phyloP scores from a whole-genome alignment of 2,888 invertebrate genomes.

The Dendrolimus pini region DNA sequence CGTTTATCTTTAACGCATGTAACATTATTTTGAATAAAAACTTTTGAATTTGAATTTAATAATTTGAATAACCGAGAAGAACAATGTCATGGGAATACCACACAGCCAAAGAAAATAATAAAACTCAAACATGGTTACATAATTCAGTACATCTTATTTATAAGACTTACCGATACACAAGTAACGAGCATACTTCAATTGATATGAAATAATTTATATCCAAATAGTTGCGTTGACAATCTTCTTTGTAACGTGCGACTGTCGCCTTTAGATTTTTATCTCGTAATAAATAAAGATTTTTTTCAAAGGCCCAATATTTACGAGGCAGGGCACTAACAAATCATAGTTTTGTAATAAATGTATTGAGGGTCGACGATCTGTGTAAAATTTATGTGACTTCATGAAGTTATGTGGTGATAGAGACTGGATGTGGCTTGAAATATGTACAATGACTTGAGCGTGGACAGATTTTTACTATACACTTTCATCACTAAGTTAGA shows the following conservation, averaged over 20 bases:
- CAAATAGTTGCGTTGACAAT: background rate
- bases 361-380: constrained; percentile 52
- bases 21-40: too few relatives aligned
- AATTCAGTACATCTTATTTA: background rate
- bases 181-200: background rate
- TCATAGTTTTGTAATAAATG: constrained; percentile 49
- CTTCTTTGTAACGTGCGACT: background rate
- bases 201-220: background rate
- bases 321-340: constrained; percentile 51
- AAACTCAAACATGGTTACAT: too few relatives aligned
- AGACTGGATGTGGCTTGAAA: background rate
- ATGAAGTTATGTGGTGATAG: constrained; percentile 10
- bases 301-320: constrained; percentile 41
- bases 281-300: constrained; percentile 56
- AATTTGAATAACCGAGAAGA: too few relatives aligned
- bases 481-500: too few relatives aligned
- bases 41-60: too few relatives aligned
- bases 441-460: too few relatives aligned
- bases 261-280: constrained; percentile 31
- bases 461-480: too few relatives aligned
- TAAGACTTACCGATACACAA: background rate
- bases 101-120: too few relatives aligned
- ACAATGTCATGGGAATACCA: too few relatives aligned
- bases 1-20: too few relatives aligned
- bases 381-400: constrained; percentile 47